Evolutionary conservation across 1,140 invertebrate genomes (phyloP).

Genomic region (Zaprionus nigranus): DNA sequence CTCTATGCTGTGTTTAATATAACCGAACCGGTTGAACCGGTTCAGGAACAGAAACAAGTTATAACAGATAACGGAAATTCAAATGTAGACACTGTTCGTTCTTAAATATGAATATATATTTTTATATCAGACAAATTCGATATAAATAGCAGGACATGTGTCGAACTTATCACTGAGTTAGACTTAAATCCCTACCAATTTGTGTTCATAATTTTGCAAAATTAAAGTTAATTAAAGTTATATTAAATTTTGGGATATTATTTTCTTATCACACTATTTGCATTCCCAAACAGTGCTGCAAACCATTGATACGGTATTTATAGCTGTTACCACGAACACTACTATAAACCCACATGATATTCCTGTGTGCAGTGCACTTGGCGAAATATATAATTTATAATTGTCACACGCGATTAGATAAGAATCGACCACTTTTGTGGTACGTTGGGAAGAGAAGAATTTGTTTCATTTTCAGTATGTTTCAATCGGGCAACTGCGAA

Average conservation of each 20-base stretch:
- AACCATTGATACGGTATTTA: constrained; percentile 5
- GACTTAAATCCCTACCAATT: neutral
- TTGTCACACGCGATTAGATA: constrained; percentile 68
- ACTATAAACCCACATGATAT: neutral
- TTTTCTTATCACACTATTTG: neutral
- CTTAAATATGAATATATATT: constrained; percentile 41
- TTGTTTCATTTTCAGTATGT: constrained; percentile 67
- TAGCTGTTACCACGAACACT: constrained; percentile 4
- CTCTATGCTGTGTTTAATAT: constrained; percentile 72
- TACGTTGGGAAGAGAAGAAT: constrained; percentile 21
- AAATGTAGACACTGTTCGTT: constrained; percentile 38
- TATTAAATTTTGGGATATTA: neutral
- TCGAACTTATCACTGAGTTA: too few relatives aligned
- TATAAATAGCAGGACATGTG: too few relatives aligned
- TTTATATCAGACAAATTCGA: too few relatives aligned
- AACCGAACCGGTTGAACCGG: constrained; percentile 22
- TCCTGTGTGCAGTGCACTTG: constrained; percentile 33
- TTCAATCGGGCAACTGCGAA: constrained; percentile 46
- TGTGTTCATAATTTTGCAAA: neutral
- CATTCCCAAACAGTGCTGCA: neutral
- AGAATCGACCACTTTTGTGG: constrained; percentile 37
- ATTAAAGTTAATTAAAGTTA: neutral
- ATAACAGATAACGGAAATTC: constrained; percentile 9
- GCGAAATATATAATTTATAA: constrained; percentile 34
- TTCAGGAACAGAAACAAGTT: constrained; percentile 4